Base-by-base conservation (phyloP, 2,797 vertebrate genomes). In the Myripristis jacobus region DNA sequence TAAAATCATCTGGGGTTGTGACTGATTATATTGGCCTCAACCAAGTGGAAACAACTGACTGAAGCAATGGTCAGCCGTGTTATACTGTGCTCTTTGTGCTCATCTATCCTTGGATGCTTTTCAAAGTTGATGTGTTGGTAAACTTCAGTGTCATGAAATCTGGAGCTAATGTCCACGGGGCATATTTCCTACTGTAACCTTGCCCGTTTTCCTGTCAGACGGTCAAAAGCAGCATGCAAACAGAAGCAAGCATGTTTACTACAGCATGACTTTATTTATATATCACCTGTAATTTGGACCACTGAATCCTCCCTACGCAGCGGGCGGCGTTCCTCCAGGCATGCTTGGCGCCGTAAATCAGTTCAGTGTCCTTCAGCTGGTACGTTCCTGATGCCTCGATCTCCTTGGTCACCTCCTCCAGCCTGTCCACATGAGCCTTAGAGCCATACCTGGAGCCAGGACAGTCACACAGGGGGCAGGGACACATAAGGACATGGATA, bases 291-390 rank as follows among this genome's bases (percentile, higher is more conserved):
- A 99, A 93, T 87, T 99, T 99, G 88, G 98, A 99, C 98, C 98
- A 99, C 92, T 99, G 98, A 84, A 99, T 99, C 85, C 98, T 94
- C 61, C 98, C 98, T 0, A 99, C 96, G 0, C 98, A 99, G 16
- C 98, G 95, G 6, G 98, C 92, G 0, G 98, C 98, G 0, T 99
- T 99, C 51, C 98, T 92, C 98, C 98, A 99, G 79, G 96, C 98
- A 0, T 98, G 97, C 81, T 99, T 99, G 76, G 98, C 98, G 0
- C 98, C 98, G 0, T 98, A 99, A 85, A 98, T 99, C 19, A 99
- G 93, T 85, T 99, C 98, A 0, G 95, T 99, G 90, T 99, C 97
- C 76, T 96, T 96, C 73, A 99, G 93, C 84, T 98, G 97, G 89
- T 99, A 99, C 0, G 94, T 96, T 64, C 94, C 95, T 0, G 95